Percentiles rank a stretch among this genome's conserved stretches.
phyloP scores from a whole-genome alignment of 2,888 invertebrate genomes.

The Watsonalla cultraria region DNA sequence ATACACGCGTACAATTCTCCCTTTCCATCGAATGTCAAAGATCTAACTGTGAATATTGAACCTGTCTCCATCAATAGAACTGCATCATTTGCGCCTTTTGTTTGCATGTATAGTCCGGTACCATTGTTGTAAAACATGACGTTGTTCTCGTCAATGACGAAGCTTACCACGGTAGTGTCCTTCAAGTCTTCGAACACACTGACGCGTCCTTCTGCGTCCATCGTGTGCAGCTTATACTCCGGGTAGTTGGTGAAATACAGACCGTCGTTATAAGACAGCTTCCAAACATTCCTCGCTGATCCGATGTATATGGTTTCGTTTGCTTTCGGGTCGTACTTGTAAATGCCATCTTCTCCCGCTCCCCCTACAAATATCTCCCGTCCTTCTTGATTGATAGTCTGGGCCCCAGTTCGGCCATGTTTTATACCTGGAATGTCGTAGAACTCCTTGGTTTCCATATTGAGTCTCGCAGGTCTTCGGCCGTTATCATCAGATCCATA shows the following conservation, averaged over 20 bases:
- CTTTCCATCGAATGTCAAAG: not conserved
- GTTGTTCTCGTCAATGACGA: not conserved
- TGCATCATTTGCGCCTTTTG: not conserved
- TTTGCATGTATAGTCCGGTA: not conserved
- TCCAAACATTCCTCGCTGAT: not conserved
- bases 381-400: not conserved
- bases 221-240: not conserved
- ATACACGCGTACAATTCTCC: not conserved
- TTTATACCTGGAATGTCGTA: not conserved
- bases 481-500: not conserved
- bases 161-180: not conserved
- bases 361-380: not conserved
- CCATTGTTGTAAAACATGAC: not conserved
- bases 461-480: not conserved
- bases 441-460: not conserved
- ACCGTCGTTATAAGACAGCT: not conserved
- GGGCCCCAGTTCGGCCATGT: not conserved
- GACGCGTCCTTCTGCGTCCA: not conserved
- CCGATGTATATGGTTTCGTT: not conserved
- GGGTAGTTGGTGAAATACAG: not conserved
- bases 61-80: not conserved
- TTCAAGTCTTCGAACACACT: not conserved
- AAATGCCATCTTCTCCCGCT: not conserved
- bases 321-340: not conserved
- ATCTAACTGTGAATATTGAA: not conserved